Evolutionary conservation across 2,888 invertebrate genomes (phyloP), one percentile per base, ranked within the genome.

Genomic region (Trachelus tabidus): DNA sequence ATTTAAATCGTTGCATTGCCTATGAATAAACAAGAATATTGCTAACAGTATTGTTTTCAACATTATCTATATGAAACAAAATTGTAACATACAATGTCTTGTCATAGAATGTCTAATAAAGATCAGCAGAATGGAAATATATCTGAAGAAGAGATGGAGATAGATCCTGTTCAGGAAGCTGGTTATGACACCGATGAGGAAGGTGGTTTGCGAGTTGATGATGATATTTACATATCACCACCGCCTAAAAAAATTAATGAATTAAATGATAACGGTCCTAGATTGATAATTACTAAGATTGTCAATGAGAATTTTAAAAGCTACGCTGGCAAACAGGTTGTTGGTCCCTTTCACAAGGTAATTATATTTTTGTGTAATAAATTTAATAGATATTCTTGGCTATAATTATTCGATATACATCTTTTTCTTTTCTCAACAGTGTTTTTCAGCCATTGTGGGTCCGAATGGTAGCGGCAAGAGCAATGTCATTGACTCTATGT

Each of bases 401-500:
- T 4, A 69, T 34, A 30, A 33, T 68, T 75, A 34, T 33, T 69
- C 71, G 40, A 56, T 69, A 12, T 79, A 31, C 31, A 76, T 80
- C 77, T 6, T 56, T 56, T 23, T 78, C 75, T 83, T 83, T 79
- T 83, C 79, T 92, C 93, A 92, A 68, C 92, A 98, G 96, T 97
- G 97, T 90, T 99, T 99, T 88, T 98, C 99, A 11, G 95, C 98
- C 1, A 98, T 99, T 77, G 96, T 99, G 83, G 99, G 99, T 0
- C 99, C 99, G 0, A 99, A 99, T 92, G 99, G 99, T 34, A 99
- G 98, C 91, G 99, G 99, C 0, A 99, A 99, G 91, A 98, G 98
- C 86, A 99, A 99, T 91, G 98, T 99, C 0, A 99, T 99, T 85
- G 99, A 99, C 92, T 98, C 99, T 0, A 97, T 99, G 96, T 93